A percentile compares a stretch with the other conserved stretches of the same genome.
phyloP scores from a whole-genome alignment of 2,797 vertebrate genomes.

The Neosilurus hyrtlii region DNA sequence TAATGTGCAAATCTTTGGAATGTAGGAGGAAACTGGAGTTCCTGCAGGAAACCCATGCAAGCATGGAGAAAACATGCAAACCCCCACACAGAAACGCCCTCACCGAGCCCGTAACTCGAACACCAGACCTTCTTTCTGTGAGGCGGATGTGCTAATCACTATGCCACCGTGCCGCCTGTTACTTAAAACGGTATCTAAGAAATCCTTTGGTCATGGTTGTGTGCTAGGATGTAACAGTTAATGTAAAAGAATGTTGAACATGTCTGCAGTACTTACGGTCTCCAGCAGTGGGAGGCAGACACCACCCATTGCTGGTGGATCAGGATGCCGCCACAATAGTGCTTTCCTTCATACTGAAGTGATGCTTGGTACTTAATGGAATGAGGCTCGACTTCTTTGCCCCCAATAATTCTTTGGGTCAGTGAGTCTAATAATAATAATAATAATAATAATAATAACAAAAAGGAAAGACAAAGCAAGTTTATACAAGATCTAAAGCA shows the following conservation, averaged over 20 bases:
- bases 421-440: conserved; percentile 49
- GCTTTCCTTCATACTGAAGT: conserved; percentile 57
- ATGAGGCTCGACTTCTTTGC: conserved; percentile 68
- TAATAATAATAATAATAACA: too few relatives aligned
- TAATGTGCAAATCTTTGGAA: too few relatives aligned
- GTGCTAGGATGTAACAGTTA: not conserved
- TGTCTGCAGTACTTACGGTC: conserved; percentile 67
- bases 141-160: too few relatives aligned
- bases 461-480: conserved; percentile 3
- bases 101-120: too few relatives aligned
- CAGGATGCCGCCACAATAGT: conserved; percentile 74
- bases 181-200: not conserved
- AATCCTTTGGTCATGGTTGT: not conserved
- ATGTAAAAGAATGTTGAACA: not conserved
- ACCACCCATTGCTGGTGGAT: conserved; percentile 71
- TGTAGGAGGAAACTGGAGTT: too few relatives aligned
- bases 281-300: conserved; percentile 80
- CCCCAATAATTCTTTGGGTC: conserved; percentile 71
- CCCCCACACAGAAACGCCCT: too few relatives aligned
- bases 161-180: too few relatives aligned
- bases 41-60: too few relatives aligned
- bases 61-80: too few relatives aligned
- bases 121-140: too few relatives aligned
- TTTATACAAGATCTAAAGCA: not conserved
- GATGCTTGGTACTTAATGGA: conserved; percentile 73